Percentiles rank a stretch among this genome's conserved stretches.
Evolutionary conservation across 64 coral and sea anemone species (phyloP).

Genomic region (Astreopora myriophthalma): DNA sequence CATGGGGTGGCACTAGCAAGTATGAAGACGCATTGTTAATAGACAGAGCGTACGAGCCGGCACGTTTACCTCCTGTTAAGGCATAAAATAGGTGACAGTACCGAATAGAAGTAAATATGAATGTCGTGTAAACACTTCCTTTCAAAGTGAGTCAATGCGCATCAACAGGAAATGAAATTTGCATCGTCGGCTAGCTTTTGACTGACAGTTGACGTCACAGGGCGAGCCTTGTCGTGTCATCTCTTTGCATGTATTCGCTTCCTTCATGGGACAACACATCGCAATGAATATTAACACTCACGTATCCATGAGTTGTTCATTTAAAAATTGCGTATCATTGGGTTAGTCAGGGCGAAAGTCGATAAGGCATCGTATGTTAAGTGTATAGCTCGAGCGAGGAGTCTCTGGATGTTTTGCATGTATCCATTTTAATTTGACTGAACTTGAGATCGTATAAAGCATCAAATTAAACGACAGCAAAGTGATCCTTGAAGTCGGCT

Average conservation of each 20-base stretch:
- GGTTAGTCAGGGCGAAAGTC: background rate
- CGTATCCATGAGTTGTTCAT: background rate
- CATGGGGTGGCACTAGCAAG: too few relatives aligned
- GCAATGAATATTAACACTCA: background rate
- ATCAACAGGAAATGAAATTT: conserved; percentile 32
- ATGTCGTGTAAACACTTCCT: background rate
- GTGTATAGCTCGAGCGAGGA: too few relatives aligned
- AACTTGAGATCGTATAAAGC: too few relatives aligned
- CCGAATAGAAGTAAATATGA: background rate
- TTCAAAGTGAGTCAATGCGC: background rate
- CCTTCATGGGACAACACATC: background rate
- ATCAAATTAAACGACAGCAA: too few relatives aligned
- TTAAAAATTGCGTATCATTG: conserved; percentile 21
- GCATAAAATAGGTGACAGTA: background rate
- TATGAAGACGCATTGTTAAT: too few relatives aligned
- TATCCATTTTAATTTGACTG: too few relatives aligned
- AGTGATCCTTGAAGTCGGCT: too few relatives aligned
- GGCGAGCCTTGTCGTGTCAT: background rate
- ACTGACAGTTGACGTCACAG: background rate
- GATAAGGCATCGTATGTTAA: too few relatives aligned
- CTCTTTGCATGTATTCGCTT: background rate
- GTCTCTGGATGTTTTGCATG: too few relatives aligned
- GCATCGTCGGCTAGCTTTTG: background rate
- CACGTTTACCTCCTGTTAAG: background rate
- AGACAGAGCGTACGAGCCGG: background rate